Evolutionary conservation across 2,888 invertebrate species (phyloP).

Genomic region (Drosophila rellima): DNA sequence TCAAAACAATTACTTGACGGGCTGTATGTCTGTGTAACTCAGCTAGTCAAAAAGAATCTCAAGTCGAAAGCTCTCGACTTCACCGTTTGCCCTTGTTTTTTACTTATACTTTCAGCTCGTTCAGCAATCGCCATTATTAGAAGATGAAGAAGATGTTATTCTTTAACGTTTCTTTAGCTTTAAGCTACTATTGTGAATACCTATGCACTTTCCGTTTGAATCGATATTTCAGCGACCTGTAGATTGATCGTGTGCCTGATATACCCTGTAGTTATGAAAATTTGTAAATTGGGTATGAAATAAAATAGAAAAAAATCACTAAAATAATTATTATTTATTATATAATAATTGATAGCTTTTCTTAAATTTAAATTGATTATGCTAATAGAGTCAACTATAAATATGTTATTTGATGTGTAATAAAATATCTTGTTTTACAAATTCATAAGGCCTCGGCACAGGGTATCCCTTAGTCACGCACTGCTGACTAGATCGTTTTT

Average conservation of each 20-base stretch:
- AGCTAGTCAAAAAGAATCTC: neutral
- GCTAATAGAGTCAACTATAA: neutral
- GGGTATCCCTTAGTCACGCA: neutral
- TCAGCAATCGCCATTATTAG: slow-evolving; percentile 14
- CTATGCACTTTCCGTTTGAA: slow-evolving; percentile 5
- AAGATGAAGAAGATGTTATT: no score
- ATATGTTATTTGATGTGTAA: neutral
- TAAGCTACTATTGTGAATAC: slow-evolving; percentile 30
- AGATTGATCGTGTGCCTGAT: slow-evolving; percentile 3
- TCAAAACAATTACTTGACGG: neutral
- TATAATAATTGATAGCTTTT: neutral
- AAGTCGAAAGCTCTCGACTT: neutral
- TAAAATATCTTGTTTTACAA: neutral
- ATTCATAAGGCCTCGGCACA: neutral
- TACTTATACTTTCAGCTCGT: neutral
- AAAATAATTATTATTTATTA: neutral
- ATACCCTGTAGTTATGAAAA: slow-evolving; percentile 4
- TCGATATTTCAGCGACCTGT: slow-evolving; percentile 5
- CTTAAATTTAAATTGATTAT: neutral
- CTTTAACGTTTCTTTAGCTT: slow-evolving; percentile 37
- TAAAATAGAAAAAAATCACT: neutral
- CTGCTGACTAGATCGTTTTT: neutral
- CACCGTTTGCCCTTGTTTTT: neutral
- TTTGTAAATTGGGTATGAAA: neutral
- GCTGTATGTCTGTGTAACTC: no score